Conservation (phyloP, 1,140 invertebrate species). For the Drosophila nasuta region DNA sequence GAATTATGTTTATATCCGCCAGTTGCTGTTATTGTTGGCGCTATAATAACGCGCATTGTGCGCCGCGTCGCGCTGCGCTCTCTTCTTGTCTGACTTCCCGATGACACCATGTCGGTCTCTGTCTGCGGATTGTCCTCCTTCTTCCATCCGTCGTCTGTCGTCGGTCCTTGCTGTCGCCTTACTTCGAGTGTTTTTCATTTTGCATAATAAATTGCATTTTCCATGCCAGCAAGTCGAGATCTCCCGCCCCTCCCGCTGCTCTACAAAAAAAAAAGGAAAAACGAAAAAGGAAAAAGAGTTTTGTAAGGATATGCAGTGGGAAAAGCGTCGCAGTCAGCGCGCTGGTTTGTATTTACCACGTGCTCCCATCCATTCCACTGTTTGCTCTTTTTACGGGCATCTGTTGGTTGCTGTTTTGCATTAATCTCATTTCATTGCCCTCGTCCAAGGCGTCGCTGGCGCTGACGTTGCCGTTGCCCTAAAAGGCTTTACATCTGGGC, state of each 20-base stretch:
- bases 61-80: constrained; percentile 20
- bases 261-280: background rate
- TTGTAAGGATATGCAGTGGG: constrained; percentile 42
- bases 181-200: constrained; percentile 73
- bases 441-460: constrained; percentile 22
- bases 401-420: constrained; percentile 70
- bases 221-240: constrained; percentile 72
- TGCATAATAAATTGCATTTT: constrained; percentile 84
- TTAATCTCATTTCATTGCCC: constrained; percentile 81
- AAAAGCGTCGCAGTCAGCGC: constrained; percentile 23
- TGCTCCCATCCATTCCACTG: constrained; percentile 22
- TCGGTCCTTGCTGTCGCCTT: background rate
- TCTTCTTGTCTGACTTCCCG: constrained; percentile 37
- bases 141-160: background rate
- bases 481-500: constrained; percentile 38
- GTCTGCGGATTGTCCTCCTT: constrained; percentile 13
- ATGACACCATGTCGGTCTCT: constrained; percentile 58
- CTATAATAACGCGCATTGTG: constrained; percentile 76
- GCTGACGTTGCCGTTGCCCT: constrained; percentile 2
- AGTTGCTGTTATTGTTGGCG: constrained; percentile 77
- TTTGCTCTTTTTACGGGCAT: constrained; percentile 66
- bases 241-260: background rate
- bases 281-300: background rate
- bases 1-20: constrained; percentile 81
- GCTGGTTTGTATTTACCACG: constrained; percentile 62